Conservation (phyloP, 2,797 vertebrate species). For the Sciurus carolinensis region DNA sequence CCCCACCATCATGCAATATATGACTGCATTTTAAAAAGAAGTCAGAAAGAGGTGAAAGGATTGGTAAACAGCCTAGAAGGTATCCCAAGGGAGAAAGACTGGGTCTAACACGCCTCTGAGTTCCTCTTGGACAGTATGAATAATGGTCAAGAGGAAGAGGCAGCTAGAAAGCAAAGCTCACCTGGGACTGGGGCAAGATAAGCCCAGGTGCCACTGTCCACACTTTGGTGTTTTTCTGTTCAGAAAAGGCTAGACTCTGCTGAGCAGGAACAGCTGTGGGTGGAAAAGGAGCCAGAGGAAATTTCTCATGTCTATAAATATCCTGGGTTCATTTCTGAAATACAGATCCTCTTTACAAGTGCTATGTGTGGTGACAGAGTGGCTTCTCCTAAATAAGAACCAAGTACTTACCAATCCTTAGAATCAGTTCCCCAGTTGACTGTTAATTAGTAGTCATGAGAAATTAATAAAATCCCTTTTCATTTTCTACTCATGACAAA, state of each 20-base stretch:
- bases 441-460: not conserved
- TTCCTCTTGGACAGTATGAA: not conserved
- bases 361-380: not conserved
- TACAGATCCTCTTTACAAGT: not conserved
- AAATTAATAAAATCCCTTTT: constrained; percentile 9
- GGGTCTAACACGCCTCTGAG: not conserved
- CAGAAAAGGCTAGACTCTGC: constrained; percentile 65
- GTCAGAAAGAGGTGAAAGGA: not conserved
- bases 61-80: not conserved
- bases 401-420: constrained; percentile 4
- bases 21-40: not conserved
- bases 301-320: constrained; percentile 26
- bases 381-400: not conserved
- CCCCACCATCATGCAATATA: not conserved
- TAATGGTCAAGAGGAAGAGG: not conserved
- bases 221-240: constrained; percentile 66
- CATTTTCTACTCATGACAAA: not conserved
- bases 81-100: not conserved
- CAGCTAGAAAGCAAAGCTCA: constrained; percentile 68
- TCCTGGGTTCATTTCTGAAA: constrained; percentile 55
- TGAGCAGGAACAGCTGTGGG: constrained; percentile 64
- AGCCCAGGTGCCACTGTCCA: constrained; percentile 62
- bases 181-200: constrained; percentile 71
- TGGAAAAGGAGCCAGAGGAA: constrained; percentile 65
- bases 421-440: not conserved